These are phyloP conservation scores for Tetranychus truncatus DNA, from an alignment of 2,888 invertebrate species.

Conservation along the genomic window DNA sequence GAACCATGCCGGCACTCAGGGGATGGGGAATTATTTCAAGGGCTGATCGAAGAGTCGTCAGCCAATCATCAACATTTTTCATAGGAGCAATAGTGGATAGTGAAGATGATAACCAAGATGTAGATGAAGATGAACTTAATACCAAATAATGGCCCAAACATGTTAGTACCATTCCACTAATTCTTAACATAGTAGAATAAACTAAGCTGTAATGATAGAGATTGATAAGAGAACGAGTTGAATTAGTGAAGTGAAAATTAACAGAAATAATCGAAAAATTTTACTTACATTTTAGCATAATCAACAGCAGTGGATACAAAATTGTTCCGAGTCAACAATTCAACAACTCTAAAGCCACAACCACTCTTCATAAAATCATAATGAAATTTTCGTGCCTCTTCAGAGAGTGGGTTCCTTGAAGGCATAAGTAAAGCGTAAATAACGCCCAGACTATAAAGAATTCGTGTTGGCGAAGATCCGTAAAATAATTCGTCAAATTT, in stretches of 20 bases:
- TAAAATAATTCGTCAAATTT: constrained; percentile 41
- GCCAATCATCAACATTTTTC: constrained; percentile 12
- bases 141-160: constrained; percentile 52
- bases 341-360: constrained; percentile 49
- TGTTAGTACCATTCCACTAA: constrained; percentile 70
- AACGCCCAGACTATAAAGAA: constrained; percentile 57
- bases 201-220: constrained; percentile 45
- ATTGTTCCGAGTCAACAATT: constrained; percentile 64
- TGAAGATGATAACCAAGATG: constrained; percentile 1
- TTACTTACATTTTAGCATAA: constrained; percentile 44
- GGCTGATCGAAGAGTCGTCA: constrained; percentile 49
- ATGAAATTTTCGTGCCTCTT: constrained; percentile 50
- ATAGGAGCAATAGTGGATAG: constrained; percentile 14
- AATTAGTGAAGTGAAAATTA: not conserved
- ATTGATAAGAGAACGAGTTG: not conserved
- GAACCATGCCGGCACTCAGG: constrained; percentile 60
- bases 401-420: constrained; percentile 55
- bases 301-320: constrained; percentile 60
- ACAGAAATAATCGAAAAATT: not conserved
- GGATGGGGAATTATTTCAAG: constrained; percentile 59
- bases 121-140: not conserved
- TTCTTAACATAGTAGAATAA: constrained; percentile 64
- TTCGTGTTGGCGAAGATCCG: constrained; percentile 48
- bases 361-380: constrained; percentile 48
- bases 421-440: constrained; percentile 81